A percentile compares a stretch with the other conserved stretches of the same genome.
Conservation (phyloP, 2,888 invertebrate genomes). For the Harpalus rubripes region DNA sequence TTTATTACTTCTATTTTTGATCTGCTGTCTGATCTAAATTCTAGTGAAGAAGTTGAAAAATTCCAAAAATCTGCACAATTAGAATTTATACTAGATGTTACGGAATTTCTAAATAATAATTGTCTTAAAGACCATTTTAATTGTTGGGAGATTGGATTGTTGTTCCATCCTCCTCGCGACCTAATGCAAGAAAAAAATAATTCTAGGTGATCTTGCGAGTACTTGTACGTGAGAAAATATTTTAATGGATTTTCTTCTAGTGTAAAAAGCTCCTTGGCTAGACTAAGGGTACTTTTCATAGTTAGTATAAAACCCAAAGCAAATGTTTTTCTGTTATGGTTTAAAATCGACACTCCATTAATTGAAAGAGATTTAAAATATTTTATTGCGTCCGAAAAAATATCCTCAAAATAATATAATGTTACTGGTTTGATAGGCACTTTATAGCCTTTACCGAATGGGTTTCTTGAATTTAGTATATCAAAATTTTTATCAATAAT, state of each 20-base stretch:
- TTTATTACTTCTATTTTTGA: too few species aligned
- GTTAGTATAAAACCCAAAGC: slow-evolving; percentile 58
- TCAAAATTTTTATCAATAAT: slow-evolving; percentile 64
- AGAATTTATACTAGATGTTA: slow-evolving; percentile 69
- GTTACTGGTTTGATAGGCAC: too few species aligned
- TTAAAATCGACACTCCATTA: slow-evolving; percentile 57
- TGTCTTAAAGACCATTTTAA: slow-evolving; percentile 70
- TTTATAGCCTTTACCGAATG: too few species aligned
- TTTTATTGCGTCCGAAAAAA: slow-evolving; percentile 42
- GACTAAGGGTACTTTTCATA: too few species aligned
- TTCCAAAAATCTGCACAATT: slow-evolving; percentile 66
- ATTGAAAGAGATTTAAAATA: slow-evolving; percentile 63
- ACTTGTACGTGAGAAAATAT: too few species aligned
- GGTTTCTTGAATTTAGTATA: too few species aligned
- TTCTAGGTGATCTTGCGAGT: slow-evolving; percentile 69
- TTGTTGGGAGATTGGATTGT: slow-evolving; percentile 70
- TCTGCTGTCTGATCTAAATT: too few species aligned
- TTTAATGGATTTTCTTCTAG: too few species aligned
- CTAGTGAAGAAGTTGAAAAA: too few species aligned
- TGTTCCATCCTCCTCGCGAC: slow-evolving; percentile 70
- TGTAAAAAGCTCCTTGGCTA: too few species aligned
- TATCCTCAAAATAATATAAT: neutral
- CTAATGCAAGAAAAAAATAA: slow-evolving; percentile 69
- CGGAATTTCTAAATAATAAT: slow-evolving; percentile 69
- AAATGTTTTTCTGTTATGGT: slow-evolving; percentile 68